Evolutionary conservation across 2,888 invertebrate genomes (phyloP).

Genomic region (Meliscaeva auricollis): DNA sequence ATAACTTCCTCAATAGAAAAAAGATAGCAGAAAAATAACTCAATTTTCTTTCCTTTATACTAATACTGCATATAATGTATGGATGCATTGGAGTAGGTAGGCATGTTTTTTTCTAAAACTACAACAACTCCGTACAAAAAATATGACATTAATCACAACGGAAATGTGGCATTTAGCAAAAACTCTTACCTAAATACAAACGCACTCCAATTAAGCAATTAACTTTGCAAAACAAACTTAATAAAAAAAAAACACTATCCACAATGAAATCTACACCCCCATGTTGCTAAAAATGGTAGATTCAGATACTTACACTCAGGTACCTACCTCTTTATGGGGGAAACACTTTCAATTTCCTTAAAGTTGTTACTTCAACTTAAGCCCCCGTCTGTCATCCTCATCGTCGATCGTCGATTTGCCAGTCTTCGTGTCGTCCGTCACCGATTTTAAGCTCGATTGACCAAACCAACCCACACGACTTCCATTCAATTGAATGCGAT

Average conservation of each 20-base stretch:
- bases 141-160: constrained; percentile 40
- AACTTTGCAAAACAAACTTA: constrained; percentile 29
- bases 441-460: constrained; percentile 20
- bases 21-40: too few relatives aligned
- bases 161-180: constrained; percentile 64
- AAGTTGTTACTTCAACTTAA: constrained; percentile 36
- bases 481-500: constrained; percentile 54
- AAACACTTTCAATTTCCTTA: constrained; percentile 66
- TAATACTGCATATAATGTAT: too few relatives aligned
- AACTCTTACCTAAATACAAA: constrained; percentile 13
- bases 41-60: too few relatives aligned
- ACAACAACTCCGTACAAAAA: too few relatives aligned
- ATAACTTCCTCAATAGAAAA: too few relatives aligned
- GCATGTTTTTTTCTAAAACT: too few relatives aligned
- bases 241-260: constrained; percentile 27
- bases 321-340: background rate
- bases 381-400: constrained; percentile 18
- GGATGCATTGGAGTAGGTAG: too few relatives aligned
- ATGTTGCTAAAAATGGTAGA: constrained; percentile 11
- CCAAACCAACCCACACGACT: constrained; percentile 66
- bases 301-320: background rate
- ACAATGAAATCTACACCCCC: constrained; percentile 52
- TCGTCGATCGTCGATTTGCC: background rate
- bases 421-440: constrained; percentile 23
- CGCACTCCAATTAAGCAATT: constrained; percentile 71